Evolutionary conservation across 1,140 invertebrate genomes (phyloP).

Genomic region (Drosophila nannoptera): DNA sequence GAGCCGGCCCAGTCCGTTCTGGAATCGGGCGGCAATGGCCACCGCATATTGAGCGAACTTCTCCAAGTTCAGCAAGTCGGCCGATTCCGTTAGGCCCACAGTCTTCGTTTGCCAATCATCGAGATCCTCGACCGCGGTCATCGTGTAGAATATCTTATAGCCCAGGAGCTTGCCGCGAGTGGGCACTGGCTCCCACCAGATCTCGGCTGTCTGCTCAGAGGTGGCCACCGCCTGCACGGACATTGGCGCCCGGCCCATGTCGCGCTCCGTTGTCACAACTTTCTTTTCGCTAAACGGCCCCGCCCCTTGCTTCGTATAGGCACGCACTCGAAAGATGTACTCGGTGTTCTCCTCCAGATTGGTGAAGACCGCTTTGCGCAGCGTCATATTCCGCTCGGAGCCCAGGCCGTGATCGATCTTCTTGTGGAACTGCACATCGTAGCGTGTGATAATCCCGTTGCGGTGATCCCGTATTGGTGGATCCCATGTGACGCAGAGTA

Average conservation of each 20-base stretch:
- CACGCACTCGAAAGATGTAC: slow-evolving; percentile 95
- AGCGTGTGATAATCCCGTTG: slow-evolving; percentile 95
- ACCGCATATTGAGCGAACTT: slow-evolving; percentile 95
- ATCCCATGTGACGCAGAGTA: slow-evolving; percentile 95
- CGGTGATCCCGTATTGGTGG: slow-evolving; percentile 90
- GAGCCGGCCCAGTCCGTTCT: slow-evolving; percentile 85
- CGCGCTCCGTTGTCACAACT: slow-evolving; percentile 90
- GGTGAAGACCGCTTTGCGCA: slow-evolving; percentile 91
- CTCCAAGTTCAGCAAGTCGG: slow-evolving; percentile 93
- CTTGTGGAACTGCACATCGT: slow-evolving; percentile 96
- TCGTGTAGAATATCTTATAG: slow-evolving; percentile 96
- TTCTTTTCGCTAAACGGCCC: slow-evolving; percentile 94
- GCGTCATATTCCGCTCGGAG: slow-evolving; percentile 89
- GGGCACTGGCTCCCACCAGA: slow-evolving; percentile 97
- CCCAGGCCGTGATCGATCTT: slow-evolving; percentile 90
- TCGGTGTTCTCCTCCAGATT: slow-evolving; percentile 97
- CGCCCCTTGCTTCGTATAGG: slow-evolving; percentile 92
- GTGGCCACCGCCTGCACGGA: slow-evolving; percentile 94
- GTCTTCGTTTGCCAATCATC: slow-evolving; percentile 93
- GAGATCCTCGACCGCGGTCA: slow-evolving; percentile 94
- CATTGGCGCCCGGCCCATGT: slow-evolving; percentile 93
- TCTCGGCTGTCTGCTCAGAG: slow-evolving; percentile 93
- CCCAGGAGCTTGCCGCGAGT: slow-evolving; percentile 90
- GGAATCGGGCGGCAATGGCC: slow-evolving; percentile 91
- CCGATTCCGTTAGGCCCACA: slow-evolving; percentile 92